Base-by-base conservation (phyloP, 1,140 invertebrate species). In the Dryas iulia region DNA sequence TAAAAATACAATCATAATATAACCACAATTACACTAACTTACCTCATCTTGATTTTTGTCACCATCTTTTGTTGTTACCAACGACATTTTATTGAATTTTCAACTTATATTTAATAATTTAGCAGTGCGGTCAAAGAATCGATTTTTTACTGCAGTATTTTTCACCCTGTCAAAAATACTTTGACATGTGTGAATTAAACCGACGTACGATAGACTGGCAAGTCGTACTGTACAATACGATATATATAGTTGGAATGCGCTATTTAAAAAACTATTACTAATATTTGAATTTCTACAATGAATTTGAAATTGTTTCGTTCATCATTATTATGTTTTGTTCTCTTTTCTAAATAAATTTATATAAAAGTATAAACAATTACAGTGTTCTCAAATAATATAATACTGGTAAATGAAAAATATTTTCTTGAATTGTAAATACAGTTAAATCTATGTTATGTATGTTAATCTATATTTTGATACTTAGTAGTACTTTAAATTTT, bases 31-130 rank as follows among this genome's bases (percentile, higher is more conserved):
- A 21, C 10, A 18, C 3, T 10, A 63, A 59, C 53, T 71, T 87
- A 95, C 94, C 92, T 95, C 93, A 86, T 95, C 94, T 79, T 94
- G 93, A 10, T 85, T 83, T 67, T 88, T 91, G 66, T 93, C 91
- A 24, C 94, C 94, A 61, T 78, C 92, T 68, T 90, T 87, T 26
- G 94, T 94, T 39, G 56, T 58, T 59, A 79, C 66, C 69, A 83
- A 69, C 7, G 82, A 82, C 84, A 86, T 86, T 59, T 71, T 81
- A 56, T 33, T 2, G 0, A 12, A 56, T n/a, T 26, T 56, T 56
- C 10, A 56, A 56, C 24, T 7, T 24, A 23, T 24, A 56, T 26
- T 39, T 25, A 14, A 60, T 2, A 60, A 26, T n/a, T 25, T 24
- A 7, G 24, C n/a, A 60, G 25, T 47, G n/a, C 28, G n/a, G 25